Evolutionary conservation across 2,113 vertebrate genomes (phyloP).

Genomic region (Sisor rabdophorus): DNA sequence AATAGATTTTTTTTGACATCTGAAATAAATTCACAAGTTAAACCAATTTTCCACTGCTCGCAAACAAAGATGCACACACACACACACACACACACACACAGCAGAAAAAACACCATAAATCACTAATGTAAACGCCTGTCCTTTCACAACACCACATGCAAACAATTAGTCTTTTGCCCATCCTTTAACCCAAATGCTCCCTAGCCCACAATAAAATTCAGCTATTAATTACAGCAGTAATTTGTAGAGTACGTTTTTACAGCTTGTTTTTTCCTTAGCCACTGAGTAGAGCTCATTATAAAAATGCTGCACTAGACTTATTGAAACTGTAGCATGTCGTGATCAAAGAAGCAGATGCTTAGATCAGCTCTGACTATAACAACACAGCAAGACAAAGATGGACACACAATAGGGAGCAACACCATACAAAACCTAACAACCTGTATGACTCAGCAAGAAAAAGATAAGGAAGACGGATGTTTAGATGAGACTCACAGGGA

Average conservation of each 20-base stretch:
- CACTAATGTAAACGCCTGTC: conserved; percentile 38
- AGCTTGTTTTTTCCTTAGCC: conserved; percentile 30
- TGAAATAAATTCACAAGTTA: background rate
- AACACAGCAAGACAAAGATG: background rate
- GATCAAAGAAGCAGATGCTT: conserved; percentile 23
- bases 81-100: conserved; percentile 38
- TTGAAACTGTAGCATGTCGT: conserved; percentile 24
- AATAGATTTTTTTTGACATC: no score
- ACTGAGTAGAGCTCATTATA: conserved; percentile 18
- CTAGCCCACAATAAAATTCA: conserved; percentile 45
- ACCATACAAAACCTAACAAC: conserved; percentile 10
- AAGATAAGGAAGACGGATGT: background rate
- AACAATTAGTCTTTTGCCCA: conserved; percentile 42
- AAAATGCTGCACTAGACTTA: conserved; percentile 22
- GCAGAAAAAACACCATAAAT: conserved; percentile 39
- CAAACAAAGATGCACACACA: conserved; percentile 18
- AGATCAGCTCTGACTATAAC: conserved; percentile 27
- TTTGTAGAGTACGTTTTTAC: conserved; percentile 49
- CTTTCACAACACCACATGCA: conserved; percentile 28
- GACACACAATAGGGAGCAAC: conserved; percentile 18
- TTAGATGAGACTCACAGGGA: background rate
- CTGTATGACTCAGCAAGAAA: background rate
- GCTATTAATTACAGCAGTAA: conserved; percentile 46
- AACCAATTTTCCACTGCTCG: background rate
- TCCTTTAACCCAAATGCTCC: conserved; percentile 36